phyloP scores from a whole-genome alignment of 2,888 invertebrate species.

The Oscheius sp. region DNA sequence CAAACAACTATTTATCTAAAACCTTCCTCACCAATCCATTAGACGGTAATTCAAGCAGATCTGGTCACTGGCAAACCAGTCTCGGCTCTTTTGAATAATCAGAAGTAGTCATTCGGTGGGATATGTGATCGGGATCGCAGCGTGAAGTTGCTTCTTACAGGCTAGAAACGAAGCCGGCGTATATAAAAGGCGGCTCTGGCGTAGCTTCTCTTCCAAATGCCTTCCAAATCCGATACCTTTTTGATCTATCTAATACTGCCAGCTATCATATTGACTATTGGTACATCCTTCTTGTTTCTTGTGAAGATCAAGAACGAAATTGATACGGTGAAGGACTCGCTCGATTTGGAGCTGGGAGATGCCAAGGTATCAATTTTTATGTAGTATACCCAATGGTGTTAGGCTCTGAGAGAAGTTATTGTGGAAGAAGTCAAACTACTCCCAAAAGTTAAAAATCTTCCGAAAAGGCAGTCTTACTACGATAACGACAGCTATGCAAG shows the following conservation, averaged over 20 bases:
- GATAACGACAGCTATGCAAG: slow-evolving; percentile 43
- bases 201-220: neutral
- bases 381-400: neutral
- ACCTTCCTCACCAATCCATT: no score
- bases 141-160: slow-evolving; percentile 12
- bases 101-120: neutral
- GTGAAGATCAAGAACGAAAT: neutral
- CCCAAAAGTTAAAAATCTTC: slow-evolving; percentile 6
- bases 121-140: slow-evolving; percentile 31
- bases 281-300: neutral
- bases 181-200: slow-evolving; percentile 22
- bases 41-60: neutral
- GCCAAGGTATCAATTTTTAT: neutral
- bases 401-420: slow-evolving; percentile 12
- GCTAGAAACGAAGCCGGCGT: slow-evolving; percentile 1
- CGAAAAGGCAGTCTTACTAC: slow-evolving; percentile 46
- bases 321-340: neutral
- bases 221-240: slow-evolving; percentile 2
- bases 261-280: neutral
- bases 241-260: neutral
- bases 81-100: slow-evolving; percentile 33
- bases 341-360: slow-evolving; percentile 6
- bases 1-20: neutral
- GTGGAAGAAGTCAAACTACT: slow-evolving; percentile 12
- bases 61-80: slow-evolving; percentile 2